Percentiles rank a stretch among this genome's conserved stretches.
phyloP scores from a whole-genome alignment of 2,797 vertebrate species.

The Myotis planiceps region DNA sequence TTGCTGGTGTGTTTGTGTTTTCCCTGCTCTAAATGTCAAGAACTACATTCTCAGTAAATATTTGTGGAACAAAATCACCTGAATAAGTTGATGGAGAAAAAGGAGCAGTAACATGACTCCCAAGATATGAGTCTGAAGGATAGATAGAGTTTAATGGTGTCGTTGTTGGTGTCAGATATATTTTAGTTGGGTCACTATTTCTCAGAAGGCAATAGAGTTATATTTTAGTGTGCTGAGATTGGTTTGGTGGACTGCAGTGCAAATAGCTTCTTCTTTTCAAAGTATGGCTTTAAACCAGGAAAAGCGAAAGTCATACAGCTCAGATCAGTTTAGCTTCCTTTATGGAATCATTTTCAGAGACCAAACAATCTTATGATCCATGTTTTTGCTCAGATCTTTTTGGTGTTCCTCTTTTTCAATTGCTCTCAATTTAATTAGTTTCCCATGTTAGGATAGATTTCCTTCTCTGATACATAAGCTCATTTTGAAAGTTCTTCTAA shows the following conservation, averaged over 20 bases:
- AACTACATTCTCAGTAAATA: not conserved
- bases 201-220: not conserved
- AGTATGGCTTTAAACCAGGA: not conserved
- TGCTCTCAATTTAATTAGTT: slow-evolving; percentile 2
- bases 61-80: slow-evolving; percentile 4
- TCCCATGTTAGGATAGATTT: not conserved
- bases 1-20: not conserved
- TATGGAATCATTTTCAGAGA: not conserved
- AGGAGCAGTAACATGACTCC: not conserved
- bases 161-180: not conserved
- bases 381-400: not conserved
- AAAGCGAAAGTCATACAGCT: not conserved
- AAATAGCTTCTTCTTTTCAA: not conserved
- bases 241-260: not conserved
- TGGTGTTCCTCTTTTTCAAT: not conserved
- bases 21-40: not conserved
- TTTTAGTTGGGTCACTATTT: not conserved
- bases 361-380: not conserved
- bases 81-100: not conserved
- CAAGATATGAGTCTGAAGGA: not conserved
- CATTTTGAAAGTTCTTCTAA: slow-evolving; percentile 13
- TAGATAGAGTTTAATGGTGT: not conserved
- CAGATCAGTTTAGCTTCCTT: not conserved
- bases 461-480: not conserved
- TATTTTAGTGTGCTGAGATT: not conserved